Evolutionary conservation across 2,113 vertebrate species (phyloP).

Genomic region (Octodon degus): DNA sequence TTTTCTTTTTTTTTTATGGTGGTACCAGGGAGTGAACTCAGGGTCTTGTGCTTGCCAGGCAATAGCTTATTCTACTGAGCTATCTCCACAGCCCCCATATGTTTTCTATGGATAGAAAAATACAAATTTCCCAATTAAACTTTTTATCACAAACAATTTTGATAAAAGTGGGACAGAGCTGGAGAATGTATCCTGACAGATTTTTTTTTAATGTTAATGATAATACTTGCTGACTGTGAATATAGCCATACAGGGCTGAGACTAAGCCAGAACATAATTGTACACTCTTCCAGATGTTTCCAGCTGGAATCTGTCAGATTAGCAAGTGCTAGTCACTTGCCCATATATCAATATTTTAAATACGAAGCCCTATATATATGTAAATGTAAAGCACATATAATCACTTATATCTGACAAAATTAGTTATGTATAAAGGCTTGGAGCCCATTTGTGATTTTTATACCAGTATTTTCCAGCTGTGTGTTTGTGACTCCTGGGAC

Average conservation of each 20-base stretch:
- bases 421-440: not conserved
- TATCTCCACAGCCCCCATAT: not conserved
- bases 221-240: constrained; percentile 8
- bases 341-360: not conserved
- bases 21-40: too few species aligned
- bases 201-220: not conserved
- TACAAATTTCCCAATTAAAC: constrained; percentile 10
- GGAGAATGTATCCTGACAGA: not conserved
- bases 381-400: constrained; percentile 21
- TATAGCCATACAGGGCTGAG: not conserved
- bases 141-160: constrained; percentile 7
- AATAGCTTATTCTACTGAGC: too few species aligned
- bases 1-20: too few species aligned
- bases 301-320: not conserved
- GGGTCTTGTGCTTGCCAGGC: too few species aligned
- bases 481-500: not conserved
- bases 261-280: not conserved
- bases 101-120: not conserved
- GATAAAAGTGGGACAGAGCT: not conserved
- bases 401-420: not conserved
- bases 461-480: not conserved
- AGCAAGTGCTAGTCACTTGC: not conserved
- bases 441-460: constrained; percentile 1
- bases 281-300: not conserved
- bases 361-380: not conserved